Percentiles rank a stretch among this genome's conserved stretches.
Evolutionary conservation across 1,140 invertebrate species (phyloP).

Genomic region (Drosophila elegans): DNA sequence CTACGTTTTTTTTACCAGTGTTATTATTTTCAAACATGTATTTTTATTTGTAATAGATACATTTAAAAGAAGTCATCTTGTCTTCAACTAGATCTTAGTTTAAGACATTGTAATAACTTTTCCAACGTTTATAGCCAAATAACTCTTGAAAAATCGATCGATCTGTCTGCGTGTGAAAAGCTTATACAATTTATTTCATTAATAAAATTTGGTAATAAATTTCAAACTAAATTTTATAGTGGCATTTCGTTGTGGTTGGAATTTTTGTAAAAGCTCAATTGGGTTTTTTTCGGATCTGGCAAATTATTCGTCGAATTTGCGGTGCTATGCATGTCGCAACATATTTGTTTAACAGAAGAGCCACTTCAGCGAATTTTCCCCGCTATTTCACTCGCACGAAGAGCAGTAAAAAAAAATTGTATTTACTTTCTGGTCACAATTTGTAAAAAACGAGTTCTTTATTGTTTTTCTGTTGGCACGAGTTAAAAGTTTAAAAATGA

Average conservation of each 20-base stretch:
- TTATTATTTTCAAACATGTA: no score
- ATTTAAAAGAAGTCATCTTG: no score
- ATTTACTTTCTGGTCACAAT: slow-evolving; percentile 33
- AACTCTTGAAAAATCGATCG: no score
- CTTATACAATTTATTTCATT: background rate
- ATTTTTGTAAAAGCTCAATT: background rate
- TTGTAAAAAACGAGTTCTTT: slow-evolving; percentile 4
- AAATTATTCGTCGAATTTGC: slow-evolving; percentile 1
- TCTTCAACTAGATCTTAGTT: no score
- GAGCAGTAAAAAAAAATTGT: slow-evolving; percentile 12
- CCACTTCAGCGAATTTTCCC: background rate
- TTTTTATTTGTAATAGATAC: no score
- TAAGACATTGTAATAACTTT: no score
- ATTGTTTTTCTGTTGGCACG: background rate
- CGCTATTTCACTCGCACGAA: background rate
- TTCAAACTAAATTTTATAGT: background rate
- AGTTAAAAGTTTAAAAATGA: slow-evolving; percentile 1
- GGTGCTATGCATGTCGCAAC: background rate
- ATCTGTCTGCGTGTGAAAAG: background rate
- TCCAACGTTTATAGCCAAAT: no score
- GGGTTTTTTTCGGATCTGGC: background rate
- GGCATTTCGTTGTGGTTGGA: background rate
- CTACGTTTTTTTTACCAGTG: no score
- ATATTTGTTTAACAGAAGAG: slow-evolving; percentile 9
- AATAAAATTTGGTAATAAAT: background rate